These are phyloP conservation scores for Cisticola juncidis DNA, from an alignment of 2,113 vertebrate species.

Conservation along the genomic window DNA sequence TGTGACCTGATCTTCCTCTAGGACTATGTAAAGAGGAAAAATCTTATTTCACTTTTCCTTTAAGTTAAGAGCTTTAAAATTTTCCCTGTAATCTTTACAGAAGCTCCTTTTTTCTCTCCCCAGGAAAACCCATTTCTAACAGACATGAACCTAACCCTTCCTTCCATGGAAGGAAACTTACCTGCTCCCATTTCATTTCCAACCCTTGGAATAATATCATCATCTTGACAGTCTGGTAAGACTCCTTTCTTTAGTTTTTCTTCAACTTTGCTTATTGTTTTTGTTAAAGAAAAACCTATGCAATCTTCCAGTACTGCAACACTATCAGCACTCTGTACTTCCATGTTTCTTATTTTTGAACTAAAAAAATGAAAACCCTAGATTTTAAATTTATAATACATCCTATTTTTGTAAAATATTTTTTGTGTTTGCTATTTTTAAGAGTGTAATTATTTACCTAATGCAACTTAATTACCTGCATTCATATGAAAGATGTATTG, in stretches of 20 bases:
- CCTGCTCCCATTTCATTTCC: conserved; percentile 83
- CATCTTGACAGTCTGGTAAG: conserved; percentile 59
- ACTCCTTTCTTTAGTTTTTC: conserved; percentile 75
- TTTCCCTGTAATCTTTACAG: neutral
- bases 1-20: neutral
- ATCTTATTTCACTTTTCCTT: neutral
- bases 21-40: neutral
- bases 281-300: conserved; percentile 79
- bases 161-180: conserved; percentile 60
- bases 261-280: conserved; percentile 81
- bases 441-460: neutral
- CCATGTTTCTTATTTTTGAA: conserved; percentile 65
- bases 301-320: conserved; percentile 74
- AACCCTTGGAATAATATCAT: conserved; percentile 69
- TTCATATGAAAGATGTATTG: neutral
- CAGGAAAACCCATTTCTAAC: neutral
- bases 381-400: neutral
- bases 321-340: conserved; percentile 58
- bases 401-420: neutral
- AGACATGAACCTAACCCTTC: too few relatives aligned
- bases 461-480: neutral
- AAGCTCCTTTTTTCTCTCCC: neutral
- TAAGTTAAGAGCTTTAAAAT: neutral
- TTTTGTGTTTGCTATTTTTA: neutral
- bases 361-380: conserved; percentile 32